Conservation (phyloP, 2,888 invertebrate species). For the Latrodectus elegans region DNA sequence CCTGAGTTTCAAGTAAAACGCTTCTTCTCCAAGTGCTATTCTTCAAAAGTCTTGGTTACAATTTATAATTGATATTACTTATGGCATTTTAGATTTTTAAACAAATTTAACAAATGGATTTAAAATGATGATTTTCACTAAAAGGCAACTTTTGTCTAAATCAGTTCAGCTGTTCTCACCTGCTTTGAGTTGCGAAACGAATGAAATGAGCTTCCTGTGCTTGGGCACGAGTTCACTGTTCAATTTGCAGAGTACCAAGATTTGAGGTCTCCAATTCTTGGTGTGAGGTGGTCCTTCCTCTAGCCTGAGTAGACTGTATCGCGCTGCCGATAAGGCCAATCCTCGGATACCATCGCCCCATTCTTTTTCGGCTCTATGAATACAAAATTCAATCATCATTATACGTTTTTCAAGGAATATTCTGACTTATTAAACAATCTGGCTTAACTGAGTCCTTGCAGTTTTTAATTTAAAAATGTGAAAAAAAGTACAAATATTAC, state of each 20-base stretch:
- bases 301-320: slow-evolving; percentile 93
- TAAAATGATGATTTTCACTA: no score
- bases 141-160: neutral
- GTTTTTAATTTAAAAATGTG: no score
- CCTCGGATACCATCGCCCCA: slow-evolving; percentile 99
- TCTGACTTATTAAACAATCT: no score
- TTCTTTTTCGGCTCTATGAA: slow-evolving; percentile 94
- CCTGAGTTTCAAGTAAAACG: no score
- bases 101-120: no score
- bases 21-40: no score
- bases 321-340: slow-evolving; percentile 95
- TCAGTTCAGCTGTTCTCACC: slow-evolving; percentile 71
- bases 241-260: slow-evolving; percentile 91
- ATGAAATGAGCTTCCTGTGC: slow-evolving; percentile 93
- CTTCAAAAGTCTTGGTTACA: no score
- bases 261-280: slow-evolving; percentile 90
- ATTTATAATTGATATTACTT: no score
- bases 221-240: slow-evolving; percentile 90
- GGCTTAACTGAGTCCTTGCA: no score
- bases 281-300: slow-evolving; percentile 99
- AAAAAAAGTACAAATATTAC: no score
- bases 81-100: no score
- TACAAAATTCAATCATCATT: neutral
- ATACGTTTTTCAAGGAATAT: no score
- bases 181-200: slow-evolving; percentile 94